Evolutionary conservation across 2,888 invertebrate species (phyloP).

Genomic region (Leucoptera coffeella): DNA sequence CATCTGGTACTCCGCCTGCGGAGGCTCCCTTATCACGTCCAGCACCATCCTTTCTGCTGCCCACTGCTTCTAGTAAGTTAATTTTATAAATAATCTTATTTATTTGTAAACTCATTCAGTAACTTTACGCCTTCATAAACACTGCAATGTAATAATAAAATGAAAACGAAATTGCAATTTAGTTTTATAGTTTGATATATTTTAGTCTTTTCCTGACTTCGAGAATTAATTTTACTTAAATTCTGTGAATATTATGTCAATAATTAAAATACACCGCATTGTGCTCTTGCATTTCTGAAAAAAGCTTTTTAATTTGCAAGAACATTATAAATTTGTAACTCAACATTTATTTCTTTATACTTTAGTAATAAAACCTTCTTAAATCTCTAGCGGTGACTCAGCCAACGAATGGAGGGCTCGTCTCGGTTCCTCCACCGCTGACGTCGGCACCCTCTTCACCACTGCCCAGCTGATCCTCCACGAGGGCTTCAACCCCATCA

Average conservation of each 20-base stretch:
- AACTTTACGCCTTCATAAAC: no score
- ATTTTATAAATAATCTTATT: no score
- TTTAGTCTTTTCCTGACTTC: no score
- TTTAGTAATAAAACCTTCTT: not conserved
- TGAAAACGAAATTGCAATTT: no score
- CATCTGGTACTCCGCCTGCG: conserved; percentile 11
- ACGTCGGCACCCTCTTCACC: conserved; percentile 12
- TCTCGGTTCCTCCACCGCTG: conserved; percentile 15
- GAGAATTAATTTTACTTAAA: no score
- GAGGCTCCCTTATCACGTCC: conserved; percentile 13
- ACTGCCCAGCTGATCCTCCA: conserved; percentile 12
- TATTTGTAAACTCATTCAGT: not conserved
- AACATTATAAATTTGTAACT: conserved; percentile 6
- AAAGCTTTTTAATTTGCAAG: no score
- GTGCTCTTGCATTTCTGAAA: no score
- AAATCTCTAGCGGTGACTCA: conserved; percentile 5
- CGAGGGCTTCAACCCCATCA: conserved; percentile 13
- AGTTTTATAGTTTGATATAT: no score
- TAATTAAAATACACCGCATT: no score
- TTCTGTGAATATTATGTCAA: no score
- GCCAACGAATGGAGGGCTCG: conserved; percentile 13
- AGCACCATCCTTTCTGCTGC: conserved; percentile 13
- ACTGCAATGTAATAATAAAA: no score
- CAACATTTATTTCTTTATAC: not conserved
- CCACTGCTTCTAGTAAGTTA: conserved; percentile 13